A percentile compares a stretch with the other conserved stretches of the same genome.
phyloP scores from a whole-genome alignment of 2,888 invertebrate species.

The Tetramorium bicarinatum region DNA sequence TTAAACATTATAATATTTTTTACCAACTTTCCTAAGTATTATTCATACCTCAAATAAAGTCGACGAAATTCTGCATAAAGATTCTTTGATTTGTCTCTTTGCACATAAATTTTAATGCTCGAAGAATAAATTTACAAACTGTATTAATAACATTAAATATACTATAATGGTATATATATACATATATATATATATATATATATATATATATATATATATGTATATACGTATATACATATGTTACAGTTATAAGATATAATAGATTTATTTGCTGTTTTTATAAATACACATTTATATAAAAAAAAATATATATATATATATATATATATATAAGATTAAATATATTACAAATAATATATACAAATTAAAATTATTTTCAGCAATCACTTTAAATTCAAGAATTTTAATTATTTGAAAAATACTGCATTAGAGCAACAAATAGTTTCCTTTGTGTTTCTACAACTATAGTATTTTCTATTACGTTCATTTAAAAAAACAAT shows the following conservation, averaged over 20 bases:
- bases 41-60: constrained; percentile 6
- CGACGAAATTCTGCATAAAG: background rate
- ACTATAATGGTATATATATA: background rate
- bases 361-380: background rate
- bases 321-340: background rate
- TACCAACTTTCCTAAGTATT: constrained; percentile 13
- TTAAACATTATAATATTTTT: constrained; percentile 35
- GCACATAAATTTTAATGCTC: background rate
- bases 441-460: background rate
- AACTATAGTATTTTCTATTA: background rate
- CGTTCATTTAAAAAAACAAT: background rate
- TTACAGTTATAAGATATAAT: background rate
- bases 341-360: background rate
- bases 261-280: background rate
- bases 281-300: background rate
- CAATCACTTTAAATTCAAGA: background rate
- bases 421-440: background rate
- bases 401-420: constrained; percentile 5
- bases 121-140: background rate
- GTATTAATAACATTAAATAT: background rate
- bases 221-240: too few relatives aligned
- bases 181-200: too few relatives aligned
- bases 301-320: too few relatives aligned
- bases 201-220: too few relatives aligned
- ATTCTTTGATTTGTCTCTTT: background rate